Base-by-base conservation (phyloP, 2,888 invertebrate species). In the Leptopterna dolabrata region DNA sequence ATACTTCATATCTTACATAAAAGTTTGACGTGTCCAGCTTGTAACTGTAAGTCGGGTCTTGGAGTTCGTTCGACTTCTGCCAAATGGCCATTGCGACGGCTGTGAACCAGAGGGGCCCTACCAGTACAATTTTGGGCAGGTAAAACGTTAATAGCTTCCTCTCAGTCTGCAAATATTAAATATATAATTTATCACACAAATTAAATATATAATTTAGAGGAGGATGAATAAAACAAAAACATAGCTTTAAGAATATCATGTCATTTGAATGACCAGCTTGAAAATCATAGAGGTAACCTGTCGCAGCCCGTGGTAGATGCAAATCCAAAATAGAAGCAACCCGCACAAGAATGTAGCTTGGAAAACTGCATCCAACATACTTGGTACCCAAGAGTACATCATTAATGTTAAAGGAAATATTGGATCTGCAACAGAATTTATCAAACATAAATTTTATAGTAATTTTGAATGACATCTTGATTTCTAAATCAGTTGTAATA, bases 31-130 rank as follows among this genome's bases (percentile, higher is more conserved):
- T 95, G 91, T 97, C 97, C 89, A 96, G 94, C 91, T 95, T 94
- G 91, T 98, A 98, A 92, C 97, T 97, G 92, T 96, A 98, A 0
- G 98, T 97, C 0, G 98, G 98, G 92, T 99, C 98, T 90, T 95
- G 94, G 70, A 96, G 93, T 91, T 97, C 97, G 91, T 97, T 96
- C 91, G 95, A 96, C 90, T 96, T 96, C 92, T 98, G 96, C 97
- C 98, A 98, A 1, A 96, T 95, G 1, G 97, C 95, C 90, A 98
- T 92, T 29, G 96, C 95, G 89, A 98, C 94, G 13, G 96, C 96
- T 0, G 97, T 96, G 85, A 96, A 92, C 97, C 98, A 98, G 88
- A 98, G 93, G 90, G 96, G 93, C 9, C 96, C 95, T 0, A 99
- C 97, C 13, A 99, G 94, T 82, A 97, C 92, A 47, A 97, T 91